Base-by-base conservation (phyloP, 92 coral and sea anemone genomes). In the Bergia puertoricense region DNA sequence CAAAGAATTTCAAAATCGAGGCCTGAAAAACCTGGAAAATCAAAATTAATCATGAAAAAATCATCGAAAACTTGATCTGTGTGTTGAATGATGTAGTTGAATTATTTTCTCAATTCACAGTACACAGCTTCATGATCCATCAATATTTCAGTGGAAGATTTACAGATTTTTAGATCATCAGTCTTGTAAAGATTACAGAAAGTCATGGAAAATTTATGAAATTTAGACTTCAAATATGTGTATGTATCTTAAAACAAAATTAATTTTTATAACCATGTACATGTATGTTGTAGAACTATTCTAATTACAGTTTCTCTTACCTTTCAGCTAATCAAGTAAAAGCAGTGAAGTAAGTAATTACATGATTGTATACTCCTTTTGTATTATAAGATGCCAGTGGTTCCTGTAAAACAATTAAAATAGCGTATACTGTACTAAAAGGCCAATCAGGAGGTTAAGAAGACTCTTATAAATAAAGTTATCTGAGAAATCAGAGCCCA, bases 301-400 rank as follows among this genome's bases (percentile, higher is more conserved):
- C 62, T 87, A 59, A 67, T 51, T 69, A 56, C 39, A 22, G 2
- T 44, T 57, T 48, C 73, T 20, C 42, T 44, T 89, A 38, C 39
- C 77, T 80, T 77, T 10, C 91, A 95, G 98, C 89, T 89, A 95
- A 92, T 88, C 85, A 92, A 71, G 86, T 96, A 36, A 96, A 96
- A 91, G 85, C 93, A 7, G 92, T 90, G 56, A 96, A 94, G 99
- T 96, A 89, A 89, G 97, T 92, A 40, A 76, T 13, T 46, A 2
- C 76, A 71, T 30, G 30, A 30, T 30, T 30, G 30, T 14, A 38
- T 6, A 38, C n/a, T 37, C 6, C 36, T 75, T 39, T 75, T 75
- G 8, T 69, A 13, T 23, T 48, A 69, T 22, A 9, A 16, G 20
- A 3, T 18, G 39, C 30, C 30, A 30, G 30, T 81, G 54, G 9